These are phyloP conservation scores for Nomada hirtipes DNA, from an alignment of 2,888 invertebrate genomes.

Conservation along the genomic window DNA sequence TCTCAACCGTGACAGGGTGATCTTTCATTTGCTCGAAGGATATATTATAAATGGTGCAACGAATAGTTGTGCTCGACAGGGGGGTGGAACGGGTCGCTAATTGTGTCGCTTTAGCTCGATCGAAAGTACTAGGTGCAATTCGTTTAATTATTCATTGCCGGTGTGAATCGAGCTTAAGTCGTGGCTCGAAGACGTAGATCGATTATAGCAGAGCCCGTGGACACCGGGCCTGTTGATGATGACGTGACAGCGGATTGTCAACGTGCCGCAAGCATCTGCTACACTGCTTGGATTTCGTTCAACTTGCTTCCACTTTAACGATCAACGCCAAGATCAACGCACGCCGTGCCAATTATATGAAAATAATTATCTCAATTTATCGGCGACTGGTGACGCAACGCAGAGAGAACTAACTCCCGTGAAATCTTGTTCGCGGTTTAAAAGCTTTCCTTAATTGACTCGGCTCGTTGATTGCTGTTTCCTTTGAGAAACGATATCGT, in stretches of 20 bases:
- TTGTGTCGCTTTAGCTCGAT: neutral
- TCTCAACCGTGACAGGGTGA: neutral
- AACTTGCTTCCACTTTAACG: constrained; percentile 51
- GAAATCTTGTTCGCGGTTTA: constrained; percentile 18
- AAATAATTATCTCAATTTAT: constrained; percentile 53
- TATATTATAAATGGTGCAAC: neutral
- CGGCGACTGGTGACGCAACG: constrained; percentile 7
- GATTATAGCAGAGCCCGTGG: constrained; percentile 42
- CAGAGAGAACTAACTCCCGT: constrained; percentile 5
- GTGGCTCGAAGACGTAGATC: constrained; percentile 49
- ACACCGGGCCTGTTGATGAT: constrained; percentile 47
- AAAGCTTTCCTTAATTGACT: constrained; percentile 12
- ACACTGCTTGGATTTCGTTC: constrained; percentile 61
- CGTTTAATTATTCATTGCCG: neutral
- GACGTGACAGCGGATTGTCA: constrained; percentile 63
- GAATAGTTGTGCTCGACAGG: no score
- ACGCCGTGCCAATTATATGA: constrained; percentile 45
- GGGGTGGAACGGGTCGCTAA: neutral
- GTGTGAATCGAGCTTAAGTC: constrained; percentile 27
- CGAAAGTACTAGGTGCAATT: neutral
- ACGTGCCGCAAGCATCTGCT: constrained; percentile 59
- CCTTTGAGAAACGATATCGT: neutral
- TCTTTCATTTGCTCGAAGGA: neutral
- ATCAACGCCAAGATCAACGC: constrained; percentile 44
- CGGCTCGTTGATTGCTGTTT: constrained; percentile 28